Conservation (phyloP, 2,797 vertebrate species). For the Cynodonichthys magdalenae region DNA sequence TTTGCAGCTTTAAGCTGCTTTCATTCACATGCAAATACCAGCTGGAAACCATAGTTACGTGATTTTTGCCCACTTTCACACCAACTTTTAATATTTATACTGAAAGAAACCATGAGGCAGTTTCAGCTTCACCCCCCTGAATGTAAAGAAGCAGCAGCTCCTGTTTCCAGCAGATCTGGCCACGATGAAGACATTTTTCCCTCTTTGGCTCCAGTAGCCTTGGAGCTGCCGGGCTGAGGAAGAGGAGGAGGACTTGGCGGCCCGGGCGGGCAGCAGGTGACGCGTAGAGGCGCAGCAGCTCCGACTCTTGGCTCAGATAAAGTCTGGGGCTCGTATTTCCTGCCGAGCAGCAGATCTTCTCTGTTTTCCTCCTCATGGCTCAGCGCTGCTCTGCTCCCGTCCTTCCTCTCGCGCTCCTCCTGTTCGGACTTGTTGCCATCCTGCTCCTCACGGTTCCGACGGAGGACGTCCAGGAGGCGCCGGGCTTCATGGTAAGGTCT, state of each 20-base stretch:
- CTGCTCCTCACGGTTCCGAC: slow-evolving; percentile 86
- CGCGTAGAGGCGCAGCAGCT: slow-evolving; percentile 20
- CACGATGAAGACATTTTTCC: slow-evolving; percentile 37
- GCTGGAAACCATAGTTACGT: too few species aligned
- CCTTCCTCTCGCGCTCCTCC: slow-evolving; percentile 74
- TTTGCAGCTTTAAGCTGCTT: slow-evolving; percentile 37
- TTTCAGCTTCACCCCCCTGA: slow-evolving; percentile 4
- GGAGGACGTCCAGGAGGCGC: slow-evolving; percentile 78
- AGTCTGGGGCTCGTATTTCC: slow-evolving; percentile 7
- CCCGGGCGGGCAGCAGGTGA: slow-evolving; percentile 40
- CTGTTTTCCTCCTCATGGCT: slow-evolving; percentile 68
- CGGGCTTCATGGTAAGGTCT: slow-evolving; percentile 85
- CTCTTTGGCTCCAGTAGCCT: slow-evolving; percentile 41
- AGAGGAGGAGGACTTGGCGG: slow-evolving; percentile 13
- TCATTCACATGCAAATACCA: slow-evolving; percentile 63
- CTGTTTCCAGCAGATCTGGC: neutral
- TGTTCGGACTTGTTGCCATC: slow-evolving; percentile 81
- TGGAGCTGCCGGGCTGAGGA: slow-evolving; percentile 44
- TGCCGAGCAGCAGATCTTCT: neutral
- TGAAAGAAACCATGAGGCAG: too few species aligned
- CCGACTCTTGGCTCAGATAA: slow-evolving; percentile 6
- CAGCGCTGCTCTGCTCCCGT: slow-evolving; percentile 42
- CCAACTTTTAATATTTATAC: too few species aligned
- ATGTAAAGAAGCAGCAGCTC: slow-evolving; percentile 20
- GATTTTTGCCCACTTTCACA: too few species aligned